Evolutionary conservation across 2,797 vertebrate genomes (phyloP), one percentile per base, ranked within the genome.

Genomic region (Falco cherrug): DNA sequence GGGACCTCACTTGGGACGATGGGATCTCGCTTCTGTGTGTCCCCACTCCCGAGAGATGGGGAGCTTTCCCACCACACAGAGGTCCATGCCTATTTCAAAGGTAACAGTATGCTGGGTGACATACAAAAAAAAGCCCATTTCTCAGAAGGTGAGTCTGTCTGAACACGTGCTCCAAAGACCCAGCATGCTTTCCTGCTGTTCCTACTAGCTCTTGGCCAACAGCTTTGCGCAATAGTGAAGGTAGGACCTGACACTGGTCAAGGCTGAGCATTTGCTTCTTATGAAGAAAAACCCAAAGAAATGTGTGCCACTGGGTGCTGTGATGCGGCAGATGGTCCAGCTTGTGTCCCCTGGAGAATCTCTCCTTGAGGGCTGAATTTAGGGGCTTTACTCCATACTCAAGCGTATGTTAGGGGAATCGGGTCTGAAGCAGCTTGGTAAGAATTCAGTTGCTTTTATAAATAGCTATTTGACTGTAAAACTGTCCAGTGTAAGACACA

Each of bases 121-220:
- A 3, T 28, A 71, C 11, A 29, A 65, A 33, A 35, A 39, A 13
- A 4, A 19, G 4, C 24, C 29, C 20, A 1, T 61, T 83, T 88
- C 69, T 93, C 51, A n/a, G 65, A 19, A 59, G 7, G 15, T 8
- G n/a, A 71, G 28, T 43, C 26, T 20, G 26, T 20, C n/a, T 33
- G 45, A 67, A 45, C 13, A 15, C 1, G 0, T 33, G 12, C 24
- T 37, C 47, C 60, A 37, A 69, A 77, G 56, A 43, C 25, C 24
- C 9, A 16, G 6, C 2, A 0, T 5, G 5, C 10, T 11, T 50
- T 53, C 65, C 39, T 37, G n/a, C 56, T 25, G 11, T 33, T 60
- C 0, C 0, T 14, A 24, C 0, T 4, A 92, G 21, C 39, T 59
- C 61, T 59, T 81, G 68, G 7, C 20, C 13, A 21, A 3, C 0